Conservation (phyloP, 2,113 vertebrate genomes). For the Alethe castanea region DNA sequence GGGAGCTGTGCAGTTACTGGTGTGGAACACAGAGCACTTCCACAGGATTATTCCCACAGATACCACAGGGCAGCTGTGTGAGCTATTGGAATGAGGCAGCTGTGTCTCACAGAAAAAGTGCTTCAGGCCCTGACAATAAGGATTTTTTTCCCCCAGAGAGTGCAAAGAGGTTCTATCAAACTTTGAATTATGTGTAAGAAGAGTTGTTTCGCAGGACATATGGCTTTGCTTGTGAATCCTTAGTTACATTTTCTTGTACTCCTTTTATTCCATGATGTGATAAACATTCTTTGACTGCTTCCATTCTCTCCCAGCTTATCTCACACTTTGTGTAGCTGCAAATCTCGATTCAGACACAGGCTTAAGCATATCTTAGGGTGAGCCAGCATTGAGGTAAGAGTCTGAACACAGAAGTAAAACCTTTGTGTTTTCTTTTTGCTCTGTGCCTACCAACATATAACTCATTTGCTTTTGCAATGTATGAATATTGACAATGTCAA, state of each 20-base stretch:
- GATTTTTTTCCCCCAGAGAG: rapidly evolving
- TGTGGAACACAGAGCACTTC: neutral
- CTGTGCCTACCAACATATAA: neutral
- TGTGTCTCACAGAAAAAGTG: neutral
- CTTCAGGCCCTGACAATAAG: neutral
- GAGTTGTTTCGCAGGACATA: neutral
- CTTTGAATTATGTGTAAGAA: neutral
- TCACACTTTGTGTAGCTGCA: neutral
- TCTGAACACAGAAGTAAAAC: neutral
- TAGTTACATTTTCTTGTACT: neutral
- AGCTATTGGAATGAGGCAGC: neutral
- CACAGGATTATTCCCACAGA: neutral
- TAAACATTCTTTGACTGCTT: neutral
- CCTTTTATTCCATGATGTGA: neutral
- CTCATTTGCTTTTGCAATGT: neutral
- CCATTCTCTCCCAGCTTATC: neutral
- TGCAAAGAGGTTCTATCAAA: neutral
- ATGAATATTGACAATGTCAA: neutral
- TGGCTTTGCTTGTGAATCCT: neutral
- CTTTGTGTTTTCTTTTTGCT: neutral
- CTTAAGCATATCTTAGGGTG: neutral
- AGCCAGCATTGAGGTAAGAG: neutral
- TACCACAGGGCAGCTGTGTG: neutral
- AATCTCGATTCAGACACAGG: neutral
- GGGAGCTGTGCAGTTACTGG: neutral